These are phyloP conservation scores for Lamellibrachia satsuma DNA, from an alignment of 2,888 invertebrate genomes.

Conservation along the genomic window DNA sequence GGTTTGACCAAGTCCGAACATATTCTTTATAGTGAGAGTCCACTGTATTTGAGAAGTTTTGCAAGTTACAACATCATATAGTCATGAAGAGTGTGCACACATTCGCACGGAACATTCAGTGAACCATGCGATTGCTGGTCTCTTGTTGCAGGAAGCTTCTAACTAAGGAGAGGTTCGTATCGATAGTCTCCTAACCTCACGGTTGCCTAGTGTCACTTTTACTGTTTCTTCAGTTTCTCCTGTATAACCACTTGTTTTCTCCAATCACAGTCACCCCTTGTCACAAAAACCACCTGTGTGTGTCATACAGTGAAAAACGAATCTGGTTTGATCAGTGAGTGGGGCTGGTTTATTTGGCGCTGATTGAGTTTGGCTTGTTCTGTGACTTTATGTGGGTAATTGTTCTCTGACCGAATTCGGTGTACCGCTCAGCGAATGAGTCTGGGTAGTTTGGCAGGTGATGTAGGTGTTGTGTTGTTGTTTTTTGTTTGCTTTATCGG, in stretches of 20 bases:
- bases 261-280: not conserved
- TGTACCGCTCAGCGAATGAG: not conserved
- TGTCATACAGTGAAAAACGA: not conserved
- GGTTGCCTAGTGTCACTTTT: not conserved
- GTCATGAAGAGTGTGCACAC: not conserved
- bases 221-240: not conserved
- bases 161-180: conserved; percentile 4
- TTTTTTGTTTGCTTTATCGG: not conserved
- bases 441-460: not conserved
- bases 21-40: too few relatives aligned
- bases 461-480: not conserved
- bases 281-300: not conserved
- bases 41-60: not conserved
- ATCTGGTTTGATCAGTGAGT: not conserved
- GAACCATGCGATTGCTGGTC: not conserved
- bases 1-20: too few relatives aligned
- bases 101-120: not conserved
- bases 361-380: not conserved
- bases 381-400: not conserved
- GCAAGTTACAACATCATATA: not conserved
- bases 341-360: not conserved
- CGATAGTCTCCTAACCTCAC: not conserved
- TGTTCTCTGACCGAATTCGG: not conserved
- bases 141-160: conserved; percentile 17
- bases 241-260: not conserved